A percentile compares a stretch with the other conserved stretches of the same genome.
phyloP scores from a whole-genome alignment of 35 echinoderm and acorn worm genomes.

The Patiria miniata region DNA sequence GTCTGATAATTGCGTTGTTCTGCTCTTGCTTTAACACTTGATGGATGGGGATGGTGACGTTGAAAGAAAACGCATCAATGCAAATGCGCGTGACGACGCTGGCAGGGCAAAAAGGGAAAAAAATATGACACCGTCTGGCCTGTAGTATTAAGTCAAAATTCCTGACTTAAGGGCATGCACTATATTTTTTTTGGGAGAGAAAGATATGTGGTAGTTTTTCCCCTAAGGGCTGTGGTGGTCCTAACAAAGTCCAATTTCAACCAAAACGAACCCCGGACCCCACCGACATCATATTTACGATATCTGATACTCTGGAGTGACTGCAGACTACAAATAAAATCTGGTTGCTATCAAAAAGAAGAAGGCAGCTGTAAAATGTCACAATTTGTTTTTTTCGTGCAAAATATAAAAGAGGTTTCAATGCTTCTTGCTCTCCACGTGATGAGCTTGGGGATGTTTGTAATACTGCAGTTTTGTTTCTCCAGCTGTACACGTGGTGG shows the following conservation, averaged over 20 bases:
- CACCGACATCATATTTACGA: slow-evolving; percentile 10
- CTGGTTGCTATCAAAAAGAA: background rate
- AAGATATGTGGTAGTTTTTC: background rate
- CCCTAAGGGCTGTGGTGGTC: background rate
- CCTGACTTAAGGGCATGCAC: too few relatives aligned
- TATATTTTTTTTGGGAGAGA: too few relatives aligned
- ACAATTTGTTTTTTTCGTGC: background rate
- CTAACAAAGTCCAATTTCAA: slow-evolving; percentile 17
- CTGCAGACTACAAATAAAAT: background rate
- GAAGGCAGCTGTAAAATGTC: slow-evolving; percentile 20
- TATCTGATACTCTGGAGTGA: background rate
- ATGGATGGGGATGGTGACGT: too few relatives aligned
- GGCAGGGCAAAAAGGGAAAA: too few relatives aligned
- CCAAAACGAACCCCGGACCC: background rate
- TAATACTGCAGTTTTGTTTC: background rate
- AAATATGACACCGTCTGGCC: too few relatives aligned
- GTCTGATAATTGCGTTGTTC: background rate
- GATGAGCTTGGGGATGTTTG: slow-evolving; percentile 2
- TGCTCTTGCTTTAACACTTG: background rate
- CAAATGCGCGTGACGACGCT: too few relatives aligned
- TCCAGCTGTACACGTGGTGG: background rate
- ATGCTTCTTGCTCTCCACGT: background rate
- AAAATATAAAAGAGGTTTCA: background rate
- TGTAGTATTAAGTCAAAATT: too few relatives aligned
- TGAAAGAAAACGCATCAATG: too few relatives aligned